A percentile compares a stretch with the other conserved stretches of the same genome.
phyloP scores from a whole-genome alignment of 2,797 vertebrate genomes.

The Acomys russatus region DNA sequence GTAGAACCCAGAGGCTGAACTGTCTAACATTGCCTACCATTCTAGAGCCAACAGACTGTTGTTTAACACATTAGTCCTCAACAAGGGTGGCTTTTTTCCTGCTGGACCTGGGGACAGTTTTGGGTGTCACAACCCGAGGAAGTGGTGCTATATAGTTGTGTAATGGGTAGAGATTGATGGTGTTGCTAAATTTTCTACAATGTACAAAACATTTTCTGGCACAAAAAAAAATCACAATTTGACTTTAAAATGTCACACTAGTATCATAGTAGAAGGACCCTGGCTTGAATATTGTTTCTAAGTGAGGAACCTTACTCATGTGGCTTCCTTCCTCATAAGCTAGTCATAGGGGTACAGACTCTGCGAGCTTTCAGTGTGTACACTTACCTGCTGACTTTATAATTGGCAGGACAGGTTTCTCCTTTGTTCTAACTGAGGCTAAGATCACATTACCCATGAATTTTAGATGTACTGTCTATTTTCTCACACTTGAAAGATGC shows the following conservation, averaged over 20 bases:
- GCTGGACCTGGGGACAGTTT: not conserved
- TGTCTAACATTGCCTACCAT: not conserved
- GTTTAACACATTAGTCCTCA: not conserved
- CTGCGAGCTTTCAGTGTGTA: not conserved
- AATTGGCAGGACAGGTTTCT: not conserved
- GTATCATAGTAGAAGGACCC: not conserved
- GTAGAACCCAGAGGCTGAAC: not conserved
- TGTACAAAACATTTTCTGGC: not conserved
- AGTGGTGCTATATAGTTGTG: not conserved
- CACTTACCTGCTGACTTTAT: not conserved
- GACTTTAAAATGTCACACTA: not conserved
- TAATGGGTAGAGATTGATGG: not conserved
- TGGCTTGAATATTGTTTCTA: not conserved
- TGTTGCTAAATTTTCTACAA: not conserved
- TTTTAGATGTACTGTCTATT: slow-evolving; percentile 4
- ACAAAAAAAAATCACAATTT: not conserved
- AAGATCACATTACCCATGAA: not conserved
- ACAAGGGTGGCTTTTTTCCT: not conserved
- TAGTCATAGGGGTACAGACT: not conserved
- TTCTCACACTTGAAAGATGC: not conserved
- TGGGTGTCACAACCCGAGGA: not conserved
- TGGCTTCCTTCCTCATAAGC: not conserved
- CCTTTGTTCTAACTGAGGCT: not conserved
- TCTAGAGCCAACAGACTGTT: not conserved
- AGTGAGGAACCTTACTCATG: not conserved